Evolutionary conservation across 2,113 vertebrate species (phyloP).

Genomic region (rabbit (Oryctolagus cuniculus)): DNA sequence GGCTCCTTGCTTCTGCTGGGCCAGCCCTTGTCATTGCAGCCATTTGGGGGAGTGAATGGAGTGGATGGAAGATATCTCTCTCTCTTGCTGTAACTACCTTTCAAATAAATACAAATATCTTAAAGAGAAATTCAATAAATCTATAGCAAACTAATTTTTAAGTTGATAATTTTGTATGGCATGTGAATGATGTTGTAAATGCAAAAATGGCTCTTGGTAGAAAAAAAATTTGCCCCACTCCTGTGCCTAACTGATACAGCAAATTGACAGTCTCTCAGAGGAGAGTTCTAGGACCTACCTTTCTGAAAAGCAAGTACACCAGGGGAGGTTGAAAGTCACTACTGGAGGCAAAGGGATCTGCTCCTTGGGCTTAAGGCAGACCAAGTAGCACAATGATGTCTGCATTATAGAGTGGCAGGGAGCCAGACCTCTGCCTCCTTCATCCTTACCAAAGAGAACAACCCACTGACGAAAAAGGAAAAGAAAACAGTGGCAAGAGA

Average conservation of each 20-base stretch:
- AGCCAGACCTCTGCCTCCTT: slow-evolving; percentile 48
- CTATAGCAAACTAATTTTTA: no score
- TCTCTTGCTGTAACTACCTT: no score
- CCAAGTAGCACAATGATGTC: not conserved
- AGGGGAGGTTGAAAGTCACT: slow-evolving; percentile 19
- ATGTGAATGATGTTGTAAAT: no score
- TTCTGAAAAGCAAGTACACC: not conserved
- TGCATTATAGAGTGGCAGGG: slow-evolving; percentile 24
- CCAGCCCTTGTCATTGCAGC: no score
- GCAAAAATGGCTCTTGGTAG: no score
- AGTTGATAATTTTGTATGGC: no score
- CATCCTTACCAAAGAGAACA: slow-evolving; percentile 39
- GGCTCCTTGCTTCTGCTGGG: no score
- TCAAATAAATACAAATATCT: no score
- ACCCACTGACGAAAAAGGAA: slow-evolving; percentile 53
- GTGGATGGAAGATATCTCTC: no score
- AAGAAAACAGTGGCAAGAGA: slow-evolving; percentile 70
- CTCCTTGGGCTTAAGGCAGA: not conserved
- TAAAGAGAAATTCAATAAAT: no score
- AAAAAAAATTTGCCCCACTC: no score
- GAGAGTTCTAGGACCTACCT: slow-evolving; percentile 43
- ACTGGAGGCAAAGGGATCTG: not conserved
- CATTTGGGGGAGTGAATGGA: no score
- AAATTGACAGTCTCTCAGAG: not conserved
- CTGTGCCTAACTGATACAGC: not conserved